Percentiles rank a stretch among this genome's conserved stretches.
Evolutionary conservation across 2,113 vertebrate species (phyloP).

Genomic region (Synchiropus splendidus): DNA sequence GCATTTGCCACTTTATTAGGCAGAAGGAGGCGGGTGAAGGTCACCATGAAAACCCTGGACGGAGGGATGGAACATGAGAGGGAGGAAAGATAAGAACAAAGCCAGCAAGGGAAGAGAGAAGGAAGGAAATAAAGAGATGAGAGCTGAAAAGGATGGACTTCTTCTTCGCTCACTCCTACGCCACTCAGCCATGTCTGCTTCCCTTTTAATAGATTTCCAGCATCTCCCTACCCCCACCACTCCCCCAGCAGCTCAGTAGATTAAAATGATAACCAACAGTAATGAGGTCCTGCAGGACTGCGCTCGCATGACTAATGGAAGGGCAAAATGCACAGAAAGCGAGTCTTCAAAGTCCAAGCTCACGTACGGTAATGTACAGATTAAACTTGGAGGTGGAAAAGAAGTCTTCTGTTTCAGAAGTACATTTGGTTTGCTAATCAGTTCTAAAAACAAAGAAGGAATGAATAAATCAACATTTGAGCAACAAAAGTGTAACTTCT

Average conservation of each 20-base stretch:
- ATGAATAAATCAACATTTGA: too few relatives aligned
- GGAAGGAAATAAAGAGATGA: conserved; percentile 9
- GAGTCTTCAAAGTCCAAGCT: conserved; percentile 19
- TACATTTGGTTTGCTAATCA: too few relatives aligned
- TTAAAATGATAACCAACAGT: conserved; percentile 55
- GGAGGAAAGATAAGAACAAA: conserved; percentile 2
- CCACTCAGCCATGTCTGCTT: conserved; percentile 43
- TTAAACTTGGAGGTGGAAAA: not conserved
- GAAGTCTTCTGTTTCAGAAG: too few relatives aligned
- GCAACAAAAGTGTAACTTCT: too few relatives aligned
- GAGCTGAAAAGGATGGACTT: conserved; percentile 22
- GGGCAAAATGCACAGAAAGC: conserved; percentile 31
- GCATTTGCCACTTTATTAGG: conserved; percentile 57
- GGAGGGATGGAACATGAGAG: not conserved
- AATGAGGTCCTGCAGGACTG: conserved; percentile 60
- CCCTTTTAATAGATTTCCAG: conserved; percentile 48
- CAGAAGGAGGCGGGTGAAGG: conserved; percentile 55
- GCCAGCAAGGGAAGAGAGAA: conserved; percentile 15
- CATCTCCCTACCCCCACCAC: conserved; percentile 19
- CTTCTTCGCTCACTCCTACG: conserved; percentile 18
- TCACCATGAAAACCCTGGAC: conserved; percentile 48
- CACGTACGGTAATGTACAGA: conserved; percentile 15
- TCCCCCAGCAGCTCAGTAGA: conserved; percentile 39
- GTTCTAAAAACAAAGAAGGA: too few relatives aligned
- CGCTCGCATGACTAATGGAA: conserved; percentile 48